Base-by-base conservation (phyloP, 2,888 invertebrate genomes). In the Eulithis testata region DNA sequence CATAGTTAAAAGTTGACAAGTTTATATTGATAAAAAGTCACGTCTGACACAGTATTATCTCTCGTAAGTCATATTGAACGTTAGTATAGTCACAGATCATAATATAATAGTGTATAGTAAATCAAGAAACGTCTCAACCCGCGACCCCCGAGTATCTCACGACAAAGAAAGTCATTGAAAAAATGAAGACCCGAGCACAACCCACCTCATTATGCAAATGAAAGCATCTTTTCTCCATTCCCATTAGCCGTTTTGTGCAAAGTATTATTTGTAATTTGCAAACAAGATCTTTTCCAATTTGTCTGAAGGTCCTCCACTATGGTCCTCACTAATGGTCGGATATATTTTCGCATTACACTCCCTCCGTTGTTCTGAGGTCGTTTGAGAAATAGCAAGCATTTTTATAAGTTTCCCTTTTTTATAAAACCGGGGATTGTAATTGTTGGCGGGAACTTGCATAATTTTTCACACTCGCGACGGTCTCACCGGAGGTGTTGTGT, bases 201-300 rank as follows among this genome's bases (percentile, higher is more conserved):
- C 87, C 81, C 82, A 78, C 74, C 81, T 86, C 87, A 84, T 89
- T 89, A 89, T 88, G 87, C 79, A 88, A 89, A 89, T 89, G 84
- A 85, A 81, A 84, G 84, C 82, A 84, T 88, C 82, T 86, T 86
- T 86, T 88, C 88, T 89, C 84, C 82, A 78, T 81, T 77, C 77
- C 82, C 80, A 84, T 86, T 88, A 85, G 83, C 79, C 77, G 78
- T 78, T 70, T 79, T 79, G 81, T 81, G 79, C 79, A 79, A 83
- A 82, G 81, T 84, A 87, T 85, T 85, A 87, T 87, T 85, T 86
- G 84, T 86, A 84, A 87, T 88, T 86, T 85, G 80, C 81, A 80
- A 87, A 83, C 86, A 83, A 76, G 80, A 84, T 84, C 81, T 84
- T 85, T 83, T 82, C 77, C 83, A 87, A 88, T 88, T 89, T 87